These are phyloP conservation scores for Lordiphosa andalusiaca DNA, from an alignment of 2,888 invertebrate species.

Conservation along the genomic window DNA sequence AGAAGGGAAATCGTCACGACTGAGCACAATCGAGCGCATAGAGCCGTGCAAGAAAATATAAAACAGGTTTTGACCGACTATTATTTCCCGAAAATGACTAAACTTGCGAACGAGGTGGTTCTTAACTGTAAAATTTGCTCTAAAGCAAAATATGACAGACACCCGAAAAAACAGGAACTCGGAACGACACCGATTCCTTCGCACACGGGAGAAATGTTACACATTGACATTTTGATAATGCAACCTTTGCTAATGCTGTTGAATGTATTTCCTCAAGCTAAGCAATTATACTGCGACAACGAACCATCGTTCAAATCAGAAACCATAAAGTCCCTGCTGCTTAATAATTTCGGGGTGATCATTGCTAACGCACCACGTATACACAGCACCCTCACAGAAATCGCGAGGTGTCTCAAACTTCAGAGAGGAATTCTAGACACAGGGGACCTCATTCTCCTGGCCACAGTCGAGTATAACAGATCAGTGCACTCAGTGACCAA, in stretches of 20 bases:
- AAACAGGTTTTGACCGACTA: constrained; percentile 29
- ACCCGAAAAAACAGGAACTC: constrained; percentile 9
- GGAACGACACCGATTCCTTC: constrained; percentile 8
- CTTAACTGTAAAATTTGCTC: constrained; percentile 5
- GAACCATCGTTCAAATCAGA: constrained; percentile 11
- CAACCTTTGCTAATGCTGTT: constrained; percentile 3
- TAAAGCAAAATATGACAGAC: constrained; percentile 6
- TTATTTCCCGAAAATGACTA: constrained; percentile 32
- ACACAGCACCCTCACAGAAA: no score
- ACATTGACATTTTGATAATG: constrained; percentile 18
- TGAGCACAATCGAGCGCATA: constrained; percentile 19
- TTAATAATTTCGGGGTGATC: not conserved
- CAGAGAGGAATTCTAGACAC: no score
- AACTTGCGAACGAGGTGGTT: constrained; percentile 19
- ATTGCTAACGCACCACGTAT: constrained; percentile 2
- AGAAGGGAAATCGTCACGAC: constrained; percentile 3
- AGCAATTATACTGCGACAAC: constrained; percentile 15
- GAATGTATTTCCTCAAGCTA: constrained; percentile 9
- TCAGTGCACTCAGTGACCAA: no score
- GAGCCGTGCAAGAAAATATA: constrained; percentile 24
- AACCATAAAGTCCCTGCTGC: constrained; percentile 7
- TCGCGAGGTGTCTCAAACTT: no score
- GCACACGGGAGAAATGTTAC: not conserved
- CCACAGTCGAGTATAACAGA: no score
- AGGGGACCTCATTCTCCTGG: no score